Conservation (phyloP, 2,113 vertebrate genomes). For the Nymphicus hollandicus region DNA sequence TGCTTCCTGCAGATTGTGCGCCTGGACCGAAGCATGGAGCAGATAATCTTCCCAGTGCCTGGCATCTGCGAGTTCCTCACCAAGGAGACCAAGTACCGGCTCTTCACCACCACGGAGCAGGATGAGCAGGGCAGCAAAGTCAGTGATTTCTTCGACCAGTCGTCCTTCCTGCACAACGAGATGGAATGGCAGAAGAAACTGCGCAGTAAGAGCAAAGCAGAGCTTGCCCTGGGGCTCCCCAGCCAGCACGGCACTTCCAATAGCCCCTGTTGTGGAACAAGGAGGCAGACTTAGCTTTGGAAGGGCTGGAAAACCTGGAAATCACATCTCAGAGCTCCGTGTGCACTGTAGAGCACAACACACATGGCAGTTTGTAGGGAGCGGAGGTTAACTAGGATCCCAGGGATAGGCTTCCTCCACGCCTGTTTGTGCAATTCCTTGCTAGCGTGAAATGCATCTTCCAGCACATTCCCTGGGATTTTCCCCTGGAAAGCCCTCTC, state of each 20-base stretch:
- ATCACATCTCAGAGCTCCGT: background rate
- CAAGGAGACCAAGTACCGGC: conserved; percentile 89
- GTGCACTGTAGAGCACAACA: background rate
- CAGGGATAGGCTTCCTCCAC: accelerated
- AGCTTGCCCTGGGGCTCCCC: background rate
- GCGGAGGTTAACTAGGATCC: background rate
- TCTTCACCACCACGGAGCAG: conserved; percentile 95
- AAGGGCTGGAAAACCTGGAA: background rate
- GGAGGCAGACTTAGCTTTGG: background rate
- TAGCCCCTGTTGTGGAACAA: accelerated
- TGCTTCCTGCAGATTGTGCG: conserved; percentile 85
- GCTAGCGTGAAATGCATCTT: background rate
- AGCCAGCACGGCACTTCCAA: background rate
- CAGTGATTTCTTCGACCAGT: conserved; percentile 95
- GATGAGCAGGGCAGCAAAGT: conserved; percentile 99
- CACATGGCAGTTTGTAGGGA: background rate
- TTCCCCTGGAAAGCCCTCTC: background rate
- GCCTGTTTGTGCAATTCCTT: background rate
- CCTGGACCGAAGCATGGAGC: conserved; percentile 96
- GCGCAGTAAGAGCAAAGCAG: conserved; percentile 80
- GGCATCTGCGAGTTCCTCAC: conserved; percentile 94
- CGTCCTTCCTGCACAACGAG: conserved; percentile 94
- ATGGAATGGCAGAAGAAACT: conserved; percentile 99
- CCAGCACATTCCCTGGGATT: background rate
- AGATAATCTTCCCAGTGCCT: conserved; percentile 95